Conservation (phyloP, 2,113 vertebrate genomes). For the Carettochelys insculpta region DNA sequence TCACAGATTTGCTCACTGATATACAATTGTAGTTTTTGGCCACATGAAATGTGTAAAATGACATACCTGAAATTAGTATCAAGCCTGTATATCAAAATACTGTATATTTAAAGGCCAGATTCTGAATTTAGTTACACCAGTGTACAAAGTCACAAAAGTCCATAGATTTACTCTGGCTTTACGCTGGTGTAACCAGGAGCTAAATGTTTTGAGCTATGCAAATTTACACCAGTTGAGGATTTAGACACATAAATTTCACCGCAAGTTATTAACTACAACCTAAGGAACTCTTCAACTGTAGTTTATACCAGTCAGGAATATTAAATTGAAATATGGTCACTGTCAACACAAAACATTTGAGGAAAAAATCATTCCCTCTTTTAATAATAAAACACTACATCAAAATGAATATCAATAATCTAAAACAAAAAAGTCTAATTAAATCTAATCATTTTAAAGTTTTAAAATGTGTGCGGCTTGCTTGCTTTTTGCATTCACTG, state of each 20-base stretch:
- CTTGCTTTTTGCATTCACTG: not conserved
- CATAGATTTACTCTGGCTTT: constrained; percentile 16
- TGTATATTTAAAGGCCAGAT: not conserved
- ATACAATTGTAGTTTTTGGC: not conserved
- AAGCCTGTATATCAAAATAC: not conserved
- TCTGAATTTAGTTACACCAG: not conserved
- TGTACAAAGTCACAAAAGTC: not conserved
- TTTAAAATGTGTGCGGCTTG: not conserved
- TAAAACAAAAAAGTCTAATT: not conserved
- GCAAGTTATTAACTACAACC: not conserved
- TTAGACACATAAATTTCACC: not conserved
- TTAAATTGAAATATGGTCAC: not conserved
- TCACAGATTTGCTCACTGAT: constrained; percentile 1
- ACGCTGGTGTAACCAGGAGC: not conserved
- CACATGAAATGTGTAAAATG: not conserved
- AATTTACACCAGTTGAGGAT: not conserved
- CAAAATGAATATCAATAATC: not conserved
- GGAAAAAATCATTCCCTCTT: not conserved
- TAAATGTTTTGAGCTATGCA: constrained; percentile 9
- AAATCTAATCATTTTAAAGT: not conserved
- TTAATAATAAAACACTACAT: not conserved
- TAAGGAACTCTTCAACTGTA: constrained; percentile 10
- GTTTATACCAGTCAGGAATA: not conserved
- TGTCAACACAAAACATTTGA: not conserved
- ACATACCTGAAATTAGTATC: not conserved